Conservation (phyloP, 2,888 invertebrate species). For the Agrotis puta region DNA sequence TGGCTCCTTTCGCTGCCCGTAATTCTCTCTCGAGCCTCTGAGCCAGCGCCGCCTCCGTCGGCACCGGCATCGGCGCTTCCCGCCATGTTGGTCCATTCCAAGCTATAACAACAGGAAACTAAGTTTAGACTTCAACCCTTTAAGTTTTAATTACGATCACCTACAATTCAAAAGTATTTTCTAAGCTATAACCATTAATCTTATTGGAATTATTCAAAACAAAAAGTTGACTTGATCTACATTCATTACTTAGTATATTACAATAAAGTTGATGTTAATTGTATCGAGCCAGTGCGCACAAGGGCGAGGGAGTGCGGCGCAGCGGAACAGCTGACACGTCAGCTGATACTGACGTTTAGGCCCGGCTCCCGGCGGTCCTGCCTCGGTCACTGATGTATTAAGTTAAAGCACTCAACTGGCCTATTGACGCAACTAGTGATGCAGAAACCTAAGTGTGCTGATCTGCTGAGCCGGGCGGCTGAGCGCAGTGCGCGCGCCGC, state of each 20-base stretch:
- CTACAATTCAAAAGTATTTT: slow-evolving; percentile 4
- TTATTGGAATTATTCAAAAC: slow-evolving; percentile 16
- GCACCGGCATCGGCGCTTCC: slow-evolving; percentile 88
- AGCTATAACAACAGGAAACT: slow-evolving; percentile 81
- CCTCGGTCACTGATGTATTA: slow-evolving; percentile 6
- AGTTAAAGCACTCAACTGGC: slow-evolving; percentile 9
- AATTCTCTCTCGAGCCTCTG: slow-evolving; percentile 95
- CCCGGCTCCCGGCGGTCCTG: slow-evolving; percentile 31
- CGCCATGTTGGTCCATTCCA: slow-evolving; percentile 88
- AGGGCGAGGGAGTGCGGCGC: slow-evolving; percentile 76
- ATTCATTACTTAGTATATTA: slow-evolving; percentile 11
- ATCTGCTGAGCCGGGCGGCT: slow-evolving; percentile 43
- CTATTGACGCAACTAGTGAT: slow-evolving; percentile 20
- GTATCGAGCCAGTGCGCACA: slow-evolving; percentile 64
- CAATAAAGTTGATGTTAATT: slow-evolving; percentile 52
- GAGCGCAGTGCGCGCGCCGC: slow-evolving; percentile 83
- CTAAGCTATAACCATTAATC: background rate
- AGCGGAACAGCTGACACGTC: slow-evolving; percentile 82
- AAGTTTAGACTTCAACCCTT: slow-evolving; percentile 64
- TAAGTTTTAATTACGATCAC: slow-evolving; percentile 11
- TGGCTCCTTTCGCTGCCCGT: slow-evolving; percentile 94
- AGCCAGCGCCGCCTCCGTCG: slow-evolving; percentile 93
- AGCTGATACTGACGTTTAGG: slow-evolving; percentile 78
- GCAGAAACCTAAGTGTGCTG: slow-evolving; percentile 19
- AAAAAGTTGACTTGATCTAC: slow-evolving; percentile 11